These are phyloP conservation scores for Bicyclus anynana DNA, from an alignment of 1,140 invertebrate species.

Conservation along the genomic window DNA sequence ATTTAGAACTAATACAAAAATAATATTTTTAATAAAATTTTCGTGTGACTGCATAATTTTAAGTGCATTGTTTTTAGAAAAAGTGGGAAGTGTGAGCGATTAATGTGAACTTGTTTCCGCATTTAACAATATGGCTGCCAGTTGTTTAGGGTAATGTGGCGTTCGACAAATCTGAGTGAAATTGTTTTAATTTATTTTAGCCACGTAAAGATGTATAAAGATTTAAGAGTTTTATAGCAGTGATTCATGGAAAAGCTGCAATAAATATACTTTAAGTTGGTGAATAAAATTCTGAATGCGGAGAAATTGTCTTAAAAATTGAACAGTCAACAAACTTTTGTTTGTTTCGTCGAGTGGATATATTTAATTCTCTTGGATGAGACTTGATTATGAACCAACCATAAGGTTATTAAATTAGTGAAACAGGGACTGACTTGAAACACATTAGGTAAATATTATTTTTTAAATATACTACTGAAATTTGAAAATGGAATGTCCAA, in stretches of 20 bases:
- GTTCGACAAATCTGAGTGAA: constrained; percentile 74
- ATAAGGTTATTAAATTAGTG: constrained; percentile 65
- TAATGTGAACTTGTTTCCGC: constrained; percentile 45
- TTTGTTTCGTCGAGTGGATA: constrained; percentile 71
- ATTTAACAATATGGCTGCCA: constrained; percentile 77
- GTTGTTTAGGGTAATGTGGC: constrained; percentile 78
- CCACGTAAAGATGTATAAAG: constrained; percentile 72
- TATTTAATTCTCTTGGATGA: constrained; percentile 56
- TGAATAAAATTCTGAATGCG: constrained; percentile 67
- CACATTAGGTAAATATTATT: constrained; percentile 68
- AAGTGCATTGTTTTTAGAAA: constrained; percentile 7
- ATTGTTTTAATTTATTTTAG: constrained; percentile 69
- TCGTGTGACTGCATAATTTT: background rate
- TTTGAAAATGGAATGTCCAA: constrained; percentile 56
- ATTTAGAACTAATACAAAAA: constrained; percentile 1
- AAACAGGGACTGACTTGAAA: constrained; percentile 62
- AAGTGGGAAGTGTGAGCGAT: constrained; percentile 26
- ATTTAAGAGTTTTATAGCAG: constrained; percentile 72
- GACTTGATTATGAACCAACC: constrained; percentile 69
- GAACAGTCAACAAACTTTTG: constrained; percentile 78
- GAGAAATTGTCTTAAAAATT: constrained; percentile 65
- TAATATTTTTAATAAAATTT: background rate
- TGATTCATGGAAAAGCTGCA: constrained; percentile 63
- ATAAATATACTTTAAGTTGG: constrained; percentile 59
- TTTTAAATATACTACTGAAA: constrained; percentile 48